Conservation (phyloP, 2,797 vertebrate genomes). For the Jordanella pulchra region DNA sequence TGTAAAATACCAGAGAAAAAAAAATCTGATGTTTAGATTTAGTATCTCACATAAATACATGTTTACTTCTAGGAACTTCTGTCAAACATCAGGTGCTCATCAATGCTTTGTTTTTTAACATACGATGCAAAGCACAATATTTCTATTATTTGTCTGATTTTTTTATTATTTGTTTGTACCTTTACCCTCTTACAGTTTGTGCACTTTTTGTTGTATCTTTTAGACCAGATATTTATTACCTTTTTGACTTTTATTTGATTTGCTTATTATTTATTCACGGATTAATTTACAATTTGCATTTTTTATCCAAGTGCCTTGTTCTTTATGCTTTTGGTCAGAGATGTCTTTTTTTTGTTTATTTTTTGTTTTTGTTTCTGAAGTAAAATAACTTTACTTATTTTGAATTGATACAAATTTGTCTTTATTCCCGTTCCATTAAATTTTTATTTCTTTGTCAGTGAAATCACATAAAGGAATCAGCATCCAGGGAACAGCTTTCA, state of each 20-base stretch:
- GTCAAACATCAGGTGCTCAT: conserved; percentile 22
- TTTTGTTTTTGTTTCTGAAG: background rate
- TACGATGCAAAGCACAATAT: conserved; percentile 13
- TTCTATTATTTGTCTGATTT: conserved; percentile 3
- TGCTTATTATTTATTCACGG: background rate
- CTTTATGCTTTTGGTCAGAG: no score
- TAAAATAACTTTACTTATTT: background rate
- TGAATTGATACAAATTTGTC: no score
- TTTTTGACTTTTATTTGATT: background rate
- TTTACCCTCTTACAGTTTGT: background rate
- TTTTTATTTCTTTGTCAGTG: no score
- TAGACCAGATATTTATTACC: background rate
- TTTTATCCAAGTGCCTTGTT: background rate
- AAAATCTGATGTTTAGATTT: conserved; percentile 12
- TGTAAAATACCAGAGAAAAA: background rate
- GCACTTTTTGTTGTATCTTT: no score
- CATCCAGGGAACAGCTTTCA: background rate
- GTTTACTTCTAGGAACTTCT: conserved; percentile 20
- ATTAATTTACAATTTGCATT: background rate
- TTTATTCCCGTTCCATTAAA: no score
- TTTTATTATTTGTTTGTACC: background rate
- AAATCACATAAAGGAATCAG: background rate
- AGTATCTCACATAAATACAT: background rate
- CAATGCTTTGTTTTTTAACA: conserved; percentile 34
- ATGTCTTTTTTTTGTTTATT: background rate